Base-by-base conservation (phyloP, 2,113 vertebrate genomes). In the Sapajus apella region DNA sequence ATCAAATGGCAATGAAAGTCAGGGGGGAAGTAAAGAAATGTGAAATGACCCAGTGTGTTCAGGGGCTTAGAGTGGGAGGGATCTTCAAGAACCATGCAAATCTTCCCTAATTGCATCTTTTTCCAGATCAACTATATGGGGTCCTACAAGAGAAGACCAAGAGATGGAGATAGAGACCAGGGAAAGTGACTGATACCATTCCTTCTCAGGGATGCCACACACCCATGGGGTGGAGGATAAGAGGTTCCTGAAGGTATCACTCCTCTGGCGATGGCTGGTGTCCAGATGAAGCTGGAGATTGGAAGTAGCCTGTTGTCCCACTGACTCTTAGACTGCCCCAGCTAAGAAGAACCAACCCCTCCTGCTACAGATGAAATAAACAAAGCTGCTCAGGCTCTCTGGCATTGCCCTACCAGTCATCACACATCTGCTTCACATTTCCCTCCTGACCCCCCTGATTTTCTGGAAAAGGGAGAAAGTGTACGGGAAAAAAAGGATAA, bases 231-330 rank as follows among this genome's bases (percentile, higher is more conserved):
- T 3, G 8, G 2, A 56, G 25, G 50, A 32, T 6, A 17, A n/a
- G 1, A n/a, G 30, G 4, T 27, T 58, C 12, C 68, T 35, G 30
- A 47, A 23, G 82, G 64, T 4, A 1, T 2, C 30, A 4, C 23
- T 0, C 1, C 68, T 45, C 9, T 47, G 32, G 2, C 52, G 3
- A 0, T 13, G 37, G 25, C 2, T n/a, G 37, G 37, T 37, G 27
- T 16, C 45, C 40, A 35, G 43, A 91, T n/a, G 47, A 73, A 16
- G 76, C 91, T 56, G 45, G 56, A 21, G 47, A 23, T 8, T 3
- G 2, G 30, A n/a, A 16, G 25, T 32, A 8, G 20, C 18, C 68
- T 66, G 27, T 21, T 25, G 13, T 52, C 75, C 72, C 14, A 4
- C 43, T 64, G 35, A 52, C 68, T 32, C 27, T 3, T 2, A 55